Conservation (phyloP, 1,140 invertebrate genomes). For the Scaptodrosophila lebanonensis region DNA sequence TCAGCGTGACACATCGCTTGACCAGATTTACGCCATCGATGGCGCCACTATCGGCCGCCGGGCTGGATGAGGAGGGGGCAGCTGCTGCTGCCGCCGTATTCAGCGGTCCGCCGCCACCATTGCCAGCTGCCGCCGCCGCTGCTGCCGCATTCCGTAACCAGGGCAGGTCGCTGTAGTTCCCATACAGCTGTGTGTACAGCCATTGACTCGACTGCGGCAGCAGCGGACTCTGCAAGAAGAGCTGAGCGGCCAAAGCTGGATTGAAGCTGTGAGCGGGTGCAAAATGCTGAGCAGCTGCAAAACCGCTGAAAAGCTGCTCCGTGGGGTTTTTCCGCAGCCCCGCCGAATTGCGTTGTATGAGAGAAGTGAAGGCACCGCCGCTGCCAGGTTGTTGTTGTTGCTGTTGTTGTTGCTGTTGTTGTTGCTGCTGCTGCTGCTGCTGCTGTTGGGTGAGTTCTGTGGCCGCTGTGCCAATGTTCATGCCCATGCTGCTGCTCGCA, state of each 20-base stretch:
- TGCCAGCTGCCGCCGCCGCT: slow-evolving; percentile 22
- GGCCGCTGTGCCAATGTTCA: background rate
- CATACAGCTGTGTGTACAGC: slow-evolving; percentile 85
- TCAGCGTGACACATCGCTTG: slow-evolving; percentile 68
- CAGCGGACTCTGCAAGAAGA: slow-evolving; percentile 84
- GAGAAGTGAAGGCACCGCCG: slow-evolving; percentile 70
- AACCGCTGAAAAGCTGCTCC: slow-evolving; percentile 77
- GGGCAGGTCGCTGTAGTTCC: slow-evolving; percentile 80
- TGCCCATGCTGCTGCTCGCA: slow-evolving; percentile 26
- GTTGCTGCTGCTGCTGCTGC: slow-evolving; percentile 16
- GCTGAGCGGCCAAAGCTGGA: slow-evolving; percentile 82
- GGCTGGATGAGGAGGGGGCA: no score
- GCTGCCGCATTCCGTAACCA: slow-evolving; percentile 78
- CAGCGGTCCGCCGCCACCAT: slow-evolving; percentile 4
- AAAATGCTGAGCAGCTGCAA: slow-evolving; percentile 56
- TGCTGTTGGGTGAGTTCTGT: slow-evolving; percentile 21
- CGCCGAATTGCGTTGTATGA: slow-evolving; percentile 58
- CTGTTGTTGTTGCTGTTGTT: background rate
- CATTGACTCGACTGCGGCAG: slow-evolving; percentile 85
- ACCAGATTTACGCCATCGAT: slow-evolving; percentile 66
- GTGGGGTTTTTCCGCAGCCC: slow-evolving; percentile 50
- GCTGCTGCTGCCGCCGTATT: background rate
- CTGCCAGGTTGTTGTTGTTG: slow-evolving; percentile 12
- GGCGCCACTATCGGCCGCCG: background rate
- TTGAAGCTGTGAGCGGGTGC: slow-evolving; percentile 80